Evolutionary conservation across 2,888 invertebrate genomes (phyloP).

Genomic region (Fabriciana adippe): DNA sequence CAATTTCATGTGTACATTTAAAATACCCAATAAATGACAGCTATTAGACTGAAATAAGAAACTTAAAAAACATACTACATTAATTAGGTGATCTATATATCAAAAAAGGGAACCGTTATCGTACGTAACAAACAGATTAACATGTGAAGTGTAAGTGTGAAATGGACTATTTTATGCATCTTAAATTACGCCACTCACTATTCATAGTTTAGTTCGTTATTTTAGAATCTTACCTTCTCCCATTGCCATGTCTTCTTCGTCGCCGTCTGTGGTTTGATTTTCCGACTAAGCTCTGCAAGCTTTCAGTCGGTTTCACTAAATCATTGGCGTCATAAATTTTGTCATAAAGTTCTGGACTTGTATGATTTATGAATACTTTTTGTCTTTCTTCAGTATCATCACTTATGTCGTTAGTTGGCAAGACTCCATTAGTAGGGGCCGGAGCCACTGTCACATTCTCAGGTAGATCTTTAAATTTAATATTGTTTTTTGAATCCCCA

Average conservation of each 20-base stretch:
- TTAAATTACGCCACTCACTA: no score
- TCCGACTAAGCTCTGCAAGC: constrained; percentile 65
- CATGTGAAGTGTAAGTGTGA: no score
- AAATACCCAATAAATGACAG: no score
- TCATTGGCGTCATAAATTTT: constrained; percentile 59
- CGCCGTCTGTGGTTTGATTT: constrained; percentile 56
- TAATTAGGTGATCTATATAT: no score
- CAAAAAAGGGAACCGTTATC: no score
- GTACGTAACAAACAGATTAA: no score
- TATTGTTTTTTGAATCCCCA: constrained; percentile 71
- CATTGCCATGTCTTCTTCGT: constrained; percentile 70
- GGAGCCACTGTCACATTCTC: constrained; percentile 75
- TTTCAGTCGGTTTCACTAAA: constrained; percentile 68
- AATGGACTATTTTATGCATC: no score
- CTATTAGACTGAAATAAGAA: no score
- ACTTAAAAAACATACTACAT: no score
- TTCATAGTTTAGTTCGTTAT: background rate
- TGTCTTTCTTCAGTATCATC: constrained; percentile 52
- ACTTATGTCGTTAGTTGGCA: constrained; percentile 65
- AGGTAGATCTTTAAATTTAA: constrained; percentile 70
- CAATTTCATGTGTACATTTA: no score
- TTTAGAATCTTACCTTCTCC: constrained; percentile 61
- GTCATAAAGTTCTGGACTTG: constrained; percentile 51
- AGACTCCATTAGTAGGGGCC: constrained; percentile 73
- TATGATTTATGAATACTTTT: constrained; percentile 56